Conservation (phyloP, 2,113 vertebrate species). For the Thymallus thymallus region DNA sequence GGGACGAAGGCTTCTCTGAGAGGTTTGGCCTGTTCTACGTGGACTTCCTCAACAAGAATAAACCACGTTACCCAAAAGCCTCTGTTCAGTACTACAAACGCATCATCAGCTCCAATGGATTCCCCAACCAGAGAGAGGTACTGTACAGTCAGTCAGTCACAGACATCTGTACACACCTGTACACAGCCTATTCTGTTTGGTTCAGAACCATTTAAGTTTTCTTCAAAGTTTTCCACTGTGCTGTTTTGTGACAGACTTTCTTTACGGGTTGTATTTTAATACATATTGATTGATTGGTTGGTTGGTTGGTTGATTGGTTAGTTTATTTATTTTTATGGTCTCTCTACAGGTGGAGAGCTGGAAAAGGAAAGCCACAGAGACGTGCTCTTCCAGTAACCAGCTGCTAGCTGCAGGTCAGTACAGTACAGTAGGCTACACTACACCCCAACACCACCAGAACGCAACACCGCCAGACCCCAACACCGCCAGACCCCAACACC, state of each 20-base stretch:
- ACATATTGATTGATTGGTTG: background rate
- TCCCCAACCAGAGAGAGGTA: conserved; percentile 82
- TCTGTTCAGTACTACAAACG: conserved; percentile 84
- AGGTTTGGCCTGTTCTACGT: conserved; percentile 87
- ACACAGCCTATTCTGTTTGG: too few species aligned
- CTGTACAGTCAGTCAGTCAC: conserved; percentile 65
- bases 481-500: background rate
- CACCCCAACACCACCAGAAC: too few species aligned
- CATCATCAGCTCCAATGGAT: conserved; percentile 86
- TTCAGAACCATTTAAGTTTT: too few species aligned
- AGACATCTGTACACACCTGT: too few species aligned
- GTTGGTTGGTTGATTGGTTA: background rate
- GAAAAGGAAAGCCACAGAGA: conserved; percentile 78
- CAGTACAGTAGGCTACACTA: background rate
- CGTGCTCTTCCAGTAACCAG: conserved; percentile 81
- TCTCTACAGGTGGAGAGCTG: conserved; percentile 80
- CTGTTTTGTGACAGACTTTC: background rate
- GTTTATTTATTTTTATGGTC: background rate
- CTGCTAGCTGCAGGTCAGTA: conserved; percentile 80
- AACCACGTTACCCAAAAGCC: conserved; percentile 85
- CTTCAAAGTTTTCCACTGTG: background rate
- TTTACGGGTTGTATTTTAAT: background rate
- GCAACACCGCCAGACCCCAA: background rate
- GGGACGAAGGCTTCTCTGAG: conserved; percentile 86
- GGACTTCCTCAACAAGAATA: conserved; percentile 81